Conservation (phyloP, 2,888 invertebrate genomes). For the Sinhomidia bicolor region DNA sequence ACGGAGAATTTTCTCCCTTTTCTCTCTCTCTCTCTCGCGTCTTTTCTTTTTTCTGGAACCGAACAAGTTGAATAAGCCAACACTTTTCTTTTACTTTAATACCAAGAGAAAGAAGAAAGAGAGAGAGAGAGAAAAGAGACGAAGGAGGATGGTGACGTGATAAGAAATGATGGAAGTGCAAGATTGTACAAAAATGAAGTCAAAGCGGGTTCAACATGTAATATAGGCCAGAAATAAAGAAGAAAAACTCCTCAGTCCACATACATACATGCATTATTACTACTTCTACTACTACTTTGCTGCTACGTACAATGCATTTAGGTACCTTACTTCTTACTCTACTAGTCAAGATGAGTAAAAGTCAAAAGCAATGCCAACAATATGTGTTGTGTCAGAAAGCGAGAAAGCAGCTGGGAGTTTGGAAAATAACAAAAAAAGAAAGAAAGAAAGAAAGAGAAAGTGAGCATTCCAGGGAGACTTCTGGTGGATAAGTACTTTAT, state of each 20-base stretch:
- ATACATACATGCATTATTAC: neutral
- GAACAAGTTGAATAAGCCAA: neutral
- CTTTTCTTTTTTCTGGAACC: neutral
- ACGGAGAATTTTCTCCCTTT: neutral
- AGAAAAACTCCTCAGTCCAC: too few relatives aligned
- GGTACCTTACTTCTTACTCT: neutral
- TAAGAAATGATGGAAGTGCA: slow-evolving; percentile 48
- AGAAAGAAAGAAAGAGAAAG: slow-evolving; percentile 15
- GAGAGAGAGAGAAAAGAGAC: neutral
- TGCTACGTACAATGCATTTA: neutral
- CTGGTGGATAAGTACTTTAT: neutral
- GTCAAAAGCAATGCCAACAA: slow-evolving; percentile 10
- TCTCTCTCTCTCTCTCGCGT: neutral
- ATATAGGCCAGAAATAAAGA: slow-evolving; percentile 1
- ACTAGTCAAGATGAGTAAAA: slow-evolving; percentile 11
- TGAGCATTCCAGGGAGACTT: slow-evolving; percentile 41
- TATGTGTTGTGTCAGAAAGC: slow-evolving; percentile 44
- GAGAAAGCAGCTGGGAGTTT: slow-evolving; percentile 49
- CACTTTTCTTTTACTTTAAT: neutral
- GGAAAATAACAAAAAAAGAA: slow-evolving; percentile 26
- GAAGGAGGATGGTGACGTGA: slow-evolving; percentile 40
- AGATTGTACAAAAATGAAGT: slow-evolving; percentile 49
- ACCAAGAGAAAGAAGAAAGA: neutral
- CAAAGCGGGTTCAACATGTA: slow-evolving; percentile 2
- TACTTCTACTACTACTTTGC: too few relatives aligned